Conservation (phyloP, 2,113 vertebrate genomes). For the Baryphthengus martii region DNA sequence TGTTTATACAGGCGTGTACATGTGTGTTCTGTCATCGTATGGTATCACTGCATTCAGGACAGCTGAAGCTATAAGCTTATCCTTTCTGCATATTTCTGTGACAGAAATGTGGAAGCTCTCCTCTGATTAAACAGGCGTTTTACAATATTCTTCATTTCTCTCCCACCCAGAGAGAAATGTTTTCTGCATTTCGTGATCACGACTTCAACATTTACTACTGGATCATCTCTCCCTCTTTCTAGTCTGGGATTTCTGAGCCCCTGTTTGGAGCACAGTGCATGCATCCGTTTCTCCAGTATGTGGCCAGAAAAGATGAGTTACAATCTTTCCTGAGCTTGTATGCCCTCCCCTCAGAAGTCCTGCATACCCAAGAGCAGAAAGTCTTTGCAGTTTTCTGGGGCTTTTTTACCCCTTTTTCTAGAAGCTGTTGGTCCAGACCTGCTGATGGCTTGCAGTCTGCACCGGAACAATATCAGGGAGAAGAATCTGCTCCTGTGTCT, state of each 20-base stretch:
- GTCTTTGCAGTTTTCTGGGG: background rate
- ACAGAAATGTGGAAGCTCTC: conserved; percentile 32
- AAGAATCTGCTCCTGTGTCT: background rate
- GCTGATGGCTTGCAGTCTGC: background rate
- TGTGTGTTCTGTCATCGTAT: conserved; percentile 48
- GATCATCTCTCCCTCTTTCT: background rate
- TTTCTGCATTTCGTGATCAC: background rate
- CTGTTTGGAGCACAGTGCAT: background rate
- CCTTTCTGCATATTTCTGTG: conserved; percentile 31
- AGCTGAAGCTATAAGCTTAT: conserved; percentile 36
- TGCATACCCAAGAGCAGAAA: background rate
- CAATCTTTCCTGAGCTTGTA: background rate
- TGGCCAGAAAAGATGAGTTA: background rate
- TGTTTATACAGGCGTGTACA: conserved; percentile 16
- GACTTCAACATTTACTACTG: background rate
- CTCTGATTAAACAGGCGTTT: conserved; percentile 30
- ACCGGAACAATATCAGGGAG: background rate
- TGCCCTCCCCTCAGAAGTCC: background rate
- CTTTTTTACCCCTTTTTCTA: background rate
- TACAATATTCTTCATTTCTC: conserved; percentile 4
- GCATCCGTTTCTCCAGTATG: background rate
- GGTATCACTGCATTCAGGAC: background rate
- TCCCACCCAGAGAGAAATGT: background rate
- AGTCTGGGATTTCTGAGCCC: background rate
- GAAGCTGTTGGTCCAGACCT: background rate